These are phyloP conservation scores for Dicranocentrus wangi DNA, from an alignment of 2,888 invertebrate species.

Conservation along the genomic window DNA sequence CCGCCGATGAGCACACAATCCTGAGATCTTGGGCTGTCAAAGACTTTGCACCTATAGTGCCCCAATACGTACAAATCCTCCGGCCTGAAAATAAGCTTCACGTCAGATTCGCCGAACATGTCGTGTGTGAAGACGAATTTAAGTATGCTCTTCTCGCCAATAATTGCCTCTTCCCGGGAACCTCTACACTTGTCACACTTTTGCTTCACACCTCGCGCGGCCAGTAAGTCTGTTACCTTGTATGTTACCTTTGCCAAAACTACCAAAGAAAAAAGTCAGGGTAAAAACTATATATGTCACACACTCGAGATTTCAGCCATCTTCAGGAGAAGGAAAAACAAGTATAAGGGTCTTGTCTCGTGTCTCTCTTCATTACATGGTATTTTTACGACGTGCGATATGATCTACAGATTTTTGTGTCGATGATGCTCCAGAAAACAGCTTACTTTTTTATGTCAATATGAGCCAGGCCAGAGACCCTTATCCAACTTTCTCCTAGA, in stretches of 20 bases:
- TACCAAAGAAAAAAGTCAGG: too few relatives aligned
- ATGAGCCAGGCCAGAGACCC: too few relatives aligned
- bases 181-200: conserved; percentile 95
- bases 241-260: too few relatives aligned
- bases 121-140: conserved; percentile 95
- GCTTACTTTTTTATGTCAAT: too few relatives aligned
- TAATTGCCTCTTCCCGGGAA: conserved; percentile 98
- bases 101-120: conserved; percentile 98
- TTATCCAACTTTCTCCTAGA: too few relatives aligned
- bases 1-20: conserved; percentile 88
- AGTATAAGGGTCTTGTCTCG: too few relatives aligned
- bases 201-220: conserved; percentile 96
- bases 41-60: conserved; percentile 92
- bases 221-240: conserved; percentile 90
- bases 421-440: too few relatives aligned
- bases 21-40: conserved; percentile 97
- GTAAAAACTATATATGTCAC: too few relatives aligned
- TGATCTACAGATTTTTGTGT: too few relatives aligned
- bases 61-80: conserved; percentile 97
- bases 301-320: too few relatives aligned
- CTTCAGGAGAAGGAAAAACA: too few relatives aligned
- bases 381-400: not conserved
- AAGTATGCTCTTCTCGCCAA: conserved; percentile 98
- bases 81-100: conserved; percentile 98
- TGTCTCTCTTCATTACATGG: conserved; percentile 3